A percentile compares a stretch with the other conserved stretches of the same genome.
Conservation (phyloP, 2,888 invertebrate genomes). For the Amphipyra tragopoginis region DNA sequence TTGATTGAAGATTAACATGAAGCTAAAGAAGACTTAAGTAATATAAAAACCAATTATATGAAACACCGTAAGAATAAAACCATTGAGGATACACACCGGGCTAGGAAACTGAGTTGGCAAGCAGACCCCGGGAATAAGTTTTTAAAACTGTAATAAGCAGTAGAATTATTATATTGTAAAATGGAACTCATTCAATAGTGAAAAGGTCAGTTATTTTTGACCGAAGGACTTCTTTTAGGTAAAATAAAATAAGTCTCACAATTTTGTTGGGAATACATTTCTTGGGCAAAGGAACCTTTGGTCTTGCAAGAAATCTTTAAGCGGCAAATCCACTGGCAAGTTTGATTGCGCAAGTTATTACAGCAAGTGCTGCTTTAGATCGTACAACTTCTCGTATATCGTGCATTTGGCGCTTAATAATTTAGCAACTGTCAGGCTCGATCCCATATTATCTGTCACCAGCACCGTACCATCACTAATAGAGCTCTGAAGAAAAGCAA, state of each 20-base stretch:
- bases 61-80: constrained; percentile 43
- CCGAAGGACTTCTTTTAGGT: no score
- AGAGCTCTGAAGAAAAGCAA: constrained; percentile 80
- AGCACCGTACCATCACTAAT: constrained; percentile 70
- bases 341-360: no score
- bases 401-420: no score
- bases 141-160: constrained; percentile 16
- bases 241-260: no score
- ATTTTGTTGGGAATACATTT: no score
- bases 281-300: no score
- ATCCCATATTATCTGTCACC: constrained; percentile 56
- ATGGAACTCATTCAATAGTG: background rate
- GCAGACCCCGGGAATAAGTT: constrained; percentile 5
- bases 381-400: no score
- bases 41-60: constrained; percentile 7
- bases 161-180: constrained; percentile 3
- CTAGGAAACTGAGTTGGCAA: constrained; percentile 31
- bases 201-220: no score
- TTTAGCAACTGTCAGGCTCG: constrained; percentile 44
- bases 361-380: no score
- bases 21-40: constrained; percentile 1
- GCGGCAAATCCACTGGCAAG: no score
- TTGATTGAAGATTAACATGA: background rate
- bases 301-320: no score
- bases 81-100: constrained; percentile 21